Evolutionary conservation across 2,113 vertebrate genomes (phyloP), one percentile per base, ranked within the genome.

Genomic region (Carlito syrichta): DNA sequence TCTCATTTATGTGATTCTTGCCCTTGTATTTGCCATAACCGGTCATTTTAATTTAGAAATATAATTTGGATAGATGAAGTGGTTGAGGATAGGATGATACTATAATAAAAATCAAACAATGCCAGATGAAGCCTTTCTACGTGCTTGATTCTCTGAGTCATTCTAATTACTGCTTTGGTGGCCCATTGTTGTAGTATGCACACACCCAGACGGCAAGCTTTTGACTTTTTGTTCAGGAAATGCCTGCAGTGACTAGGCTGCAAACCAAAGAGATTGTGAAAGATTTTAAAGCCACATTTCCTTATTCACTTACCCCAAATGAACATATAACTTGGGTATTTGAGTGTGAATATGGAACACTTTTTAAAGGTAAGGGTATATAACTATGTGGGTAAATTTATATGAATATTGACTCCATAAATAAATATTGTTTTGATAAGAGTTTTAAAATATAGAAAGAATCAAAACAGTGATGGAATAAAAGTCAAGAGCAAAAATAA

Each of bases 111-210:
- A 71, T 79, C 62, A 14, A 86, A 56, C 25, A 0, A 38, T 77
- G 83, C 77, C 92, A 97, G 63, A 87, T 43, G 52, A 76, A 86
- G 58, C 30, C 20, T 48, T 16, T 43, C 82, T 58, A 14, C 2
- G 7, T 40, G 78, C 16, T 86, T 86, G 32, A n/a, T 60, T 91
- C 89, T 89, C 89, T 97, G 95, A 95, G 78, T 96, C 89, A 89
- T 52, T 78, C 22, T 69, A 40, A 56, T 56, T 13, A 82, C 86
- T 85, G 58, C 83, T 89, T 86, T 87, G 69, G 92, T 94, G 94
- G 92, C 40, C 87, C 52, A 60, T 9, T 60, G 77, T 96, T 40
- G 83, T 3, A 40, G 30, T 50, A 74, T 4, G 23, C 74, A 35
- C n/a, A n/a, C n/a, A n/a, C n/a, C 54, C 79, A 83, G 56, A 74